Evolutionary conservation across 1,140 invertebrate species (phyloP), one percentile per base, ranked within the genome.

Genomic region (Polypedilum pembai): DNA sequence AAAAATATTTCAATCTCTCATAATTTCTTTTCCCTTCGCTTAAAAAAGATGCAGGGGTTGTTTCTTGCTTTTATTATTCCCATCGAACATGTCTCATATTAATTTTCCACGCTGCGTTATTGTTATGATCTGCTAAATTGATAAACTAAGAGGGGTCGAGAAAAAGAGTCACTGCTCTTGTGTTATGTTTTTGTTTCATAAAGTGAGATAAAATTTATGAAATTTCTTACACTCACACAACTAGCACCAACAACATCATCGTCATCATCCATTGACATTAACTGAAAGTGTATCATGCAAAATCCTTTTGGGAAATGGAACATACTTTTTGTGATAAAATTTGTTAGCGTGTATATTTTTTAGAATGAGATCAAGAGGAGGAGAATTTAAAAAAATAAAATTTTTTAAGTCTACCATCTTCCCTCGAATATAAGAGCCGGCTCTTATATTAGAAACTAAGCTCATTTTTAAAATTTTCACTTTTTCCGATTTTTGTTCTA

Each of bases 111-210:
- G 65, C 65, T 69, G 17, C 17, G 45, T 56, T 56, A 56, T 56
- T 56, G 45, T 69, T 69, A 69, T 69, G 65, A 69, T 18, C 65
- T 69, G 65, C 65, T 69, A 69, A 69, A 69, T 69, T 69, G 65
- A 69, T 69, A 69, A 69, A 69, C 45, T 56, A 56, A 56, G 45
- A 56, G n/a, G 45, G 45, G 45, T 56, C 45, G 45, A 56, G 5
- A 33, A 56, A 45, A 56, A 56, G 45, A 56, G 45, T 56, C 45
- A 56, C 45, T 56, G 45, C 45, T 56, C 24, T 33, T 33, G 8
- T 69, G 17, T 69, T 69, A 7, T 20, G 65, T 69, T 18, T 4
- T n/a, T 12, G 10, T 65, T 18, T 5, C 5, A 12, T 20, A 17
- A 10, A 69, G 65, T 7, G 20, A 69, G 65, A 69, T 69, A 18